Percentiles rank a stretch among this genome's conserved stretches.
These are phyloP conservation scores for Drosophila bocki DNA, from an alignment of 1,140 invertebrate species.

Conservation along the genomic window DNA sequence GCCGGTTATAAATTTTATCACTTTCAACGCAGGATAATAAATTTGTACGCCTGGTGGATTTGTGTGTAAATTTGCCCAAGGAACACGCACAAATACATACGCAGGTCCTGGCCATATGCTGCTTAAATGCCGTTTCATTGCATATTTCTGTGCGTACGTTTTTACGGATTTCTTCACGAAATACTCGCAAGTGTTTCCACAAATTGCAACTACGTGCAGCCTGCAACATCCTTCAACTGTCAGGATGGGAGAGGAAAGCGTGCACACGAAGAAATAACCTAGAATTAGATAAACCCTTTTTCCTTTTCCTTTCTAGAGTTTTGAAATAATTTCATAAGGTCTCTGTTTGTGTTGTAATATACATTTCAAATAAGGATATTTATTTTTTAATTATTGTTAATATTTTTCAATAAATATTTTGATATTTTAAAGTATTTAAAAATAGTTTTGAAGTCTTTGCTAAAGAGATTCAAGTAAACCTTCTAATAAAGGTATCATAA, in stretches of 20 bases:
- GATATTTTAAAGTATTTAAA: too few species aligned
- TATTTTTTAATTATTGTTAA: not conserved
- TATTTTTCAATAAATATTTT: too few species aligned
- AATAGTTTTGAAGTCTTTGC: too few species aligned
- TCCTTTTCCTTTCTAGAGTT: too few species aligned
- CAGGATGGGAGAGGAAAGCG: not conserved
- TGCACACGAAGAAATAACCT: not conserved
- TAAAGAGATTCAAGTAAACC: too few species aligned
- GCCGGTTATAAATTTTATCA: slow-evolving; percentile 79
- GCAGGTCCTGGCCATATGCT: slow-evolving; percentile 47
- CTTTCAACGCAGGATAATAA: slow-evolving; percentile 74
- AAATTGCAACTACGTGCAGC: slow-evolving; percentile 42
- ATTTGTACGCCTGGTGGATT: slow-evolving; percentile 67
- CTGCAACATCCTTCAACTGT: slow-evolving; percentile 29
- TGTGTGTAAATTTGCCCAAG: slow-evolving; percentile 73
- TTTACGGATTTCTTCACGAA: slow-evolving; percentile 17
- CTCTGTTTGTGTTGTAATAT: too few species aligned
- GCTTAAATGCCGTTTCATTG: slow-evolving; percentile 61
- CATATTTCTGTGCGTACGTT: slow-evolving; percentile 58
- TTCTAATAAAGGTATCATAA: too few species aligned
- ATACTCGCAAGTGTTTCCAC: slow-evolving; percentile 21
- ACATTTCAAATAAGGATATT: not conserved
- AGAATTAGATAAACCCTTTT: too few species aligned
- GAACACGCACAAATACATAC: not conserved
- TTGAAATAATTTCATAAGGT: not conserved